A percentile compares a stretch with the other conserved stretches of the same genome.
Conservation (phyloP, 2,888 invertebrate genomes). For the Polymixis lichenea region DNA sequence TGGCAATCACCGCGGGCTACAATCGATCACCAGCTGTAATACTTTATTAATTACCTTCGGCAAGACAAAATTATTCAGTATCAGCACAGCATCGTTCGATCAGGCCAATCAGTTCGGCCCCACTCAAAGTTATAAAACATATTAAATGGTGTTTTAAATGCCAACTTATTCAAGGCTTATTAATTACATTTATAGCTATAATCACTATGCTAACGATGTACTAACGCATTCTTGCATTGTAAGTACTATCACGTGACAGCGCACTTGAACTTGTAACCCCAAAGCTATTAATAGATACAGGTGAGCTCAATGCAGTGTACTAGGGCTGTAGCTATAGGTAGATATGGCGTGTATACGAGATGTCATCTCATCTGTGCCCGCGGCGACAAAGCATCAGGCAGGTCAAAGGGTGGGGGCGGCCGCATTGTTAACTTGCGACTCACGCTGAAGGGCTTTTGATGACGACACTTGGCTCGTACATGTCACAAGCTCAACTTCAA, state of each 20-base stretch:
- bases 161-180: background rate
- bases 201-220: conserved; percentile 16
- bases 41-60: conserved; percentile 46
- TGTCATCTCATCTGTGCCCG: conserved; percentile 84
- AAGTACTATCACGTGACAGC: conserved; percentile 37
- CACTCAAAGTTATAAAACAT: conserved; percentile 18
- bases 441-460: conserved; percentile 87
- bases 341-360: conserved; percentile 73
- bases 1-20: conserved; percentile 15
- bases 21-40: conserved; percentile 29
- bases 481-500: conserved; percentile 65
- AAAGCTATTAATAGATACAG: conserved; percentile 57
- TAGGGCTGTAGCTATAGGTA: conserved; percentile 47
- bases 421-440: conserved; percentile 88
- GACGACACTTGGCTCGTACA: conserved; percentile 79
- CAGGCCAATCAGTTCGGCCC: conserved; percentile 9
- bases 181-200: conserved; percentile 3
- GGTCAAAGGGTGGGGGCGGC: conserved; percentile 86
- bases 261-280: conserved; percentile 59
- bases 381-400: conserved; percentile 85
- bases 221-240: conserved; percentile 20
- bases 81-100: conserved; percentile 28
- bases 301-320: conserved; percentile 44
- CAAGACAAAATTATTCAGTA: conserved; percentile 29
- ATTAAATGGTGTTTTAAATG: conserved; percentile 6